A percentile compares a stretch with the other conserved stretches of the same genome.
phyloP scores from a whole-genome alignment of 2,797 vertebrate genomes.

The Pelodytes ibericus region DNA sequence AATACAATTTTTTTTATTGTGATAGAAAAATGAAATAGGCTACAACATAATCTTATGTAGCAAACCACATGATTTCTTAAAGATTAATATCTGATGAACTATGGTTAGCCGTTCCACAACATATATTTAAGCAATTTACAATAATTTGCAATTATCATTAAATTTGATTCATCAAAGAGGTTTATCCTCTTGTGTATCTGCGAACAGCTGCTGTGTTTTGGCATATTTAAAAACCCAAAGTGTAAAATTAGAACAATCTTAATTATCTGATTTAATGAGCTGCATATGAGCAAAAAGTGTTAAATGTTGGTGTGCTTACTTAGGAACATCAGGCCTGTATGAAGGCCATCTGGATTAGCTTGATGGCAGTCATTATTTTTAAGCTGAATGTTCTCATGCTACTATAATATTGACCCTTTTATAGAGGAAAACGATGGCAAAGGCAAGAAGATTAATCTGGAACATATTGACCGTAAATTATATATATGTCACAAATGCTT shows the following conservation, averaged over 20 bases:
- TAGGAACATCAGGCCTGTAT: neutral
- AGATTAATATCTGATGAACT: neutral
- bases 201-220: neutral
- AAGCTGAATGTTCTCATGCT: neutral
- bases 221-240: neutral
- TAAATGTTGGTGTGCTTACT: neutral
- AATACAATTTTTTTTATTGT: no score
- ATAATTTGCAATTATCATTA: no score
- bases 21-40: no score
- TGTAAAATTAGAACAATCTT: neutral
- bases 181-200: neutral
- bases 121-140: no score
- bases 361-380: neutral
- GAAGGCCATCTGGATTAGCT: neutral
- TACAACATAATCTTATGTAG: no score
- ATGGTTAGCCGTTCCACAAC: neutral
- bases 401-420: no score
- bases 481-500: no score
- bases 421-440: no score
- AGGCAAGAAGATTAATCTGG: no score
- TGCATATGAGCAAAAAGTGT: neutral
- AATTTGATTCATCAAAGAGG: no score
- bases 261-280: slow-evolving; percentile 4
- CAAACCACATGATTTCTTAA: no score
- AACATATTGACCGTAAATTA: no score